Evolutionary conservation across 2,888 invertebrate genomes (phyloP), one percentile per base, ranked within the genome.

Genomic region (Hymenopus coronatus): DNA sequence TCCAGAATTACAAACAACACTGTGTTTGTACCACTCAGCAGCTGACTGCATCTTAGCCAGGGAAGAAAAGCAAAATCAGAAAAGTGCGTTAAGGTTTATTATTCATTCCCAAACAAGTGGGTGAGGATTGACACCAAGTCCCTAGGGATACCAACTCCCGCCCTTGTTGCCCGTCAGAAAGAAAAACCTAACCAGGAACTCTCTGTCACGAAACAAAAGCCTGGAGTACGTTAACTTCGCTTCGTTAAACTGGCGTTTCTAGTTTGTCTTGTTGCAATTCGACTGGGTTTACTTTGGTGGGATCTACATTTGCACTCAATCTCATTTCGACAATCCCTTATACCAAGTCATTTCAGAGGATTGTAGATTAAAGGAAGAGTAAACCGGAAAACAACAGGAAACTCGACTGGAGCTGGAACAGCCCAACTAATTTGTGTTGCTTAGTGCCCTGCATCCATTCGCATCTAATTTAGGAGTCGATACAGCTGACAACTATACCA

Each of bases 61-160:
- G 54, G 20, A 82, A 85, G 88, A 84, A 87, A 83, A 85, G 82
- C 85, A 83, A 90, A 90, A 88, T 89, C 90, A 88, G 89, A 89
- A 90, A 90, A 88, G 90, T 88, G 90, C 87, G 88, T 89, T 89
- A 88, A 83, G 87, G 89, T 89, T 88, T 88, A 88, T 88, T 88
- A 88, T 89, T 89, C 89, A 88, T 88, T 86, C 88, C 84, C n/a
- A 87, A 88, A 88, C 88, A 88, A 87, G 86, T 81, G 30, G 84
- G 81, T 84, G 27, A 81, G 84, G 89, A 89, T 88, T 89, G 88
- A 88, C 87, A 84, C 54, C 54, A 83, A 54, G 82, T 89, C 89
- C 83, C 89, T 54, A 54, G 83, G 84, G 89, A 54, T 30, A 85
- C 30, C 25, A 70, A 70, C 20, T 70, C 54, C 54, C 54, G 15